phyloP scores from a whole-genome alignment of 2,113 vertebrate species.

The Rhodinocichla rosea region DNA sequence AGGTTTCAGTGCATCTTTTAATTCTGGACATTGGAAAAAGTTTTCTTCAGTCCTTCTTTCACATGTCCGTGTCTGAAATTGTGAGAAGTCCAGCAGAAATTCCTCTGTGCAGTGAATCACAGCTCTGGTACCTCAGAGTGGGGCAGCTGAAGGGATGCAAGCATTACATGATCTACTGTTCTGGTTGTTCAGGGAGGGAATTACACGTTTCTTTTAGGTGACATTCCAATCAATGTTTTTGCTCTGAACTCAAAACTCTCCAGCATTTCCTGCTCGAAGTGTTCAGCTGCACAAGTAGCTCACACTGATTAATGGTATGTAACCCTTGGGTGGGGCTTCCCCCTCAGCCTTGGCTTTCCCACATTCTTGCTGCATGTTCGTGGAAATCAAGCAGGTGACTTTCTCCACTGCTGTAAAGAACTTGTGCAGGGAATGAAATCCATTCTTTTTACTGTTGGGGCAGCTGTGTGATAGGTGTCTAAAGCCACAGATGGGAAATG shows the following conservation, averaged over 20 bases:
- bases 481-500: neutral
- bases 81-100: neutral
- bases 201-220: neutral
- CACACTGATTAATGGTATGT: fast-evolving
- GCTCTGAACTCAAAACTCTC: neutral
- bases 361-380: neutral
- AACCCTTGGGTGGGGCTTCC: neutral
- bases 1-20: neutral
- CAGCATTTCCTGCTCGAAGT: neutral
- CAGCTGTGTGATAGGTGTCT: too few species aligned
- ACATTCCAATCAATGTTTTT: neutral
- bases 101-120: neutral
- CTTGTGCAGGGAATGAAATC: neutral
- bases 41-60: neutral
- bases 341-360: neutral
- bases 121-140: neutral
- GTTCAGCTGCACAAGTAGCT: neutral
- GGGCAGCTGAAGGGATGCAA: neutral
- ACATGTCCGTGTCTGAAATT: fast-evolving
- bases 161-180: neutral
- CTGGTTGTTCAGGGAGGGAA: neutral
- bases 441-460: fast-evolving
- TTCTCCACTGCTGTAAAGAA: neutral
- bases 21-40: neutral
- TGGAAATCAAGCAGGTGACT: neutral